phyloP scores from a whole-genome alignment of 2,797 vertebrate species.

The Sebastes glaucus region DNA sequence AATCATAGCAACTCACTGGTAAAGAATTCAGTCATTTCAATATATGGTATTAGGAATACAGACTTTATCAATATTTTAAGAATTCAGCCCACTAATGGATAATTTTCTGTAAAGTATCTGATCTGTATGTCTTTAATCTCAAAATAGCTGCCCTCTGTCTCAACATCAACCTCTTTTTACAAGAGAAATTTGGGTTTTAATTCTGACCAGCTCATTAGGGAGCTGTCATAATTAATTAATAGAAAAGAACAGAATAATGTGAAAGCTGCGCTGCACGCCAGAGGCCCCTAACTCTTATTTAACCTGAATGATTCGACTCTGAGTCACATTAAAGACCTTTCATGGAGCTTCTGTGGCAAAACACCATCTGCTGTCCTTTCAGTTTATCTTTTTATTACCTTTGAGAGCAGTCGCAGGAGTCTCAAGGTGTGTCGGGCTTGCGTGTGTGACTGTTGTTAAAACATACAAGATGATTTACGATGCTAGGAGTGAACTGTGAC shows the following conservation, averaged over 20 bases:
- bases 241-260: conserved; percentile 38
- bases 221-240: conserved; percentile 51
- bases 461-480: conserved; percentile 58
- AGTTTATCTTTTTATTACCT: conserved; percentile 49
- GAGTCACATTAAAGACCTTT: conserved; percentile 48
- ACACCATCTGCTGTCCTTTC: conserved; percentile 52
- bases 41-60: neutral
- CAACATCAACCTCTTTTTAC: conserved; percentile 13
- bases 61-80: conserved; percentile 37
- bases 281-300: conserved; percentile 40
- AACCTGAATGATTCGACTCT: conserved; percentile 32
- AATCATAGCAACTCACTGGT: conserved; percentile 9
- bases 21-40: neutral
- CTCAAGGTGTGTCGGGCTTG: conserved; percentile 11
- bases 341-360: conserved; percentile 22
- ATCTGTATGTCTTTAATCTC: conserved; percentile 41
- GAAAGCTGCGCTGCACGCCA: conserved; percentile 8
- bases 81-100: conserved; percentile 21
- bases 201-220: conserved; percentile 38
- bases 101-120: conserved; percentile 26
- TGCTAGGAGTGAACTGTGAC: conserved; percentile 26
- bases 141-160: conserved; percentile 39
- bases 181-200: conserved; percentile 23
- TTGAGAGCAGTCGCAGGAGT: conserved; percentile 41
- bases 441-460: conserved; percentile 25